A percentile compares a stretch with the other conserved stretches of the same genome.
Evolutionary conservation across 2,797 vertebrate genomes (phyloP).

Genomic region (Anas bahamensis): DNA sequence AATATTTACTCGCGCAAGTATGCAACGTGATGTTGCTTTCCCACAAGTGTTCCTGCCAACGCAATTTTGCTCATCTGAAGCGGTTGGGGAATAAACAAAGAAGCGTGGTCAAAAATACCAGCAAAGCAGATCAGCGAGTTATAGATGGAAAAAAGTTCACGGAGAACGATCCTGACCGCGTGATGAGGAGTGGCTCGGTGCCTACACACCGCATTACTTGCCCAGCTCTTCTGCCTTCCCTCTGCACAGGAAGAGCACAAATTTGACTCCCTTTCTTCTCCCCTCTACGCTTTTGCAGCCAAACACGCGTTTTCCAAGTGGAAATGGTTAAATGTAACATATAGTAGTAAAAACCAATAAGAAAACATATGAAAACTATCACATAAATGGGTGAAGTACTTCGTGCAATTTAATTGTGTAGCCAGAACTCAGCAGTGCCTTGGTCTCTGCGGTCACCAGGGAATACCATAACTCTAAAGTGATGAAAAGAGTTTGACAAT

Average conservation of each 20-base stretch:
- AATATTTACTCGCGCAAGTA: constrained; percentile 16
- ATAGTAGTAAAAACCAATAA: neutral
- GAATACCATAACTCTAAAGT: neutral
- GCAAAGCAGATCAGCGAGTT: neutral
- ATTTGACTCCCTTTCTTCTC: neutral
- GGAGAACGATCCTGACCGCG: neutral
- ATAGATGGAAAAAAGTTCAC: neutral
- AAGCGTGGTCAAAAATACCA: neutral
- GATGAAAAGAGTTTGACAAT: neutral
- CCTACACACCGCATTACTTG: neutral
- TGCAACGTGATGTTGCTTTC: constrained; percentile 12
- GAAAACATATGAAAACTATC: constrained; percentile 21
- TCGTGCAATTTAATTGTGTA: rapidly evolving
- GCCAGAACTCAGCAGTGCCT: neutral
- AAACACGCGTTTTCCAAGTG: neutral
- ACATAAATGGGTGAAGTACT: neutral
- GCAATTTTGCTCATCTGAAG: neutral
- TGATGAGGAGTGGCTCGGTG: neutral
- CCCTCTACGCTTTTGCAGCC: neutral
- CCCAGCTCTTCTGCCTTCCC: neutral
- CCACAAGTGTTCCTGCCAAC: constrained; percentile 58
- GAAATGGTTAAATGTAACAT: neutral
- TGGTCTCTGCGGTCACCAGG: neutral
- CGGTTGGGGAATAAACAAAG: constrained; percentile 31
- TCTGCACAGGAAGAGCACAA: neutral